Conservation (phyloP, 2,797 vertebrate genomes). For the Platyrinchus mystaceus region DNA sequence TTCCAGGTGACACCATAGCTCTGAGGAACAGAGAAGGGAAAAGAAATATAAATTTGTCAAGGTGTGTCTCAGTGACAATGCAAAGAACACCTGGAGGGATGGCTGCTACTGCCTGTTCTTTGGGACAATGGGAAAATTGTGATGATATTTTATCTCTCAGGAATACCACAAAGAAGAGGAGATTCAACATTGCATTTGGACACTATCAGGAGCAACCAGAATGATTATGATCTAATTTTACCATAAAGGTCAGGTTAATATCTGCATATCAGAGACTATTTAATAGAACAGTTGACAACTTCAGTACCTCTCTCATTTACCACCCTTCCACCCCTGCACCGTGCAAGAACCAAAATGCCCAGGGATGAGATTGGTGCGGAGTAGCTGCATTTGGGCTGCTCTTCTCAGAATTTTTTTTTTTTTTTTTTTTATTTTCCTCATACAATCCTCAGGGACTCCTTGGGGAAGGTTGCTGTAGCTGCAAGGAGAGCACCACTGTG, state of each 20-base stretch:
- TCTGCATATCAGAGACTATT: neutral
- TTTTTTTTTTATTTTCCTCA: neutral
- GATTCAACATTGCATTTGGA: neutral
- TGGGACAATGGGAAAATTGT: neutral
- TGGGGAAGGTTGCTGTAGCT: neutral
- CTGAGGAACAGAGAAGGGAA: neutral
- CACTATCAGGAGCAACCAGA: neutral
- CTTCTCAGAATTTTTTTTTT: neutral
- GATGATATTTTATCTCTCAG: neutral
- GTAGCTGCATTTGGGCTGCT: neutral
- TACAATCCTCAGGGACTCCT: neutral
- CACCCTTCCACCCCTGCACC: neutral
- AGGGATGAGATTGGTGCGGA: neutral
- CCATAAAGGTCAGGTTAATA: neutral
- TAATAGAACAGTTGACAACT: neutral
- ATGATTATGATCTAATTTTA: neutral
- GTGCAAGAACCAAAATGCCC: neutral
- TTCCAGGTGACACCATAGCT: neutral
- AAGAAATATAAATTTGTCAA: neutral
- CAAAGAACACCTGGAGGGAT: neutral
- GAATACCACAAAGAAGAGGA: neutral
- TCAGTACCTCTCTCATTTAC: neutral
- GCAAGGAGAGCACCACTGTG: neutral
- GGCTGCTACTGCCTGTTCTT: neutral
- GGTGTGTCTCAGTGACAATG: neutral